These are phyloP conservation scores for Scolopax rusticola DNA, from an alignment of 2,797 vertebrate species.

Conservation along the genomic window DNA sequence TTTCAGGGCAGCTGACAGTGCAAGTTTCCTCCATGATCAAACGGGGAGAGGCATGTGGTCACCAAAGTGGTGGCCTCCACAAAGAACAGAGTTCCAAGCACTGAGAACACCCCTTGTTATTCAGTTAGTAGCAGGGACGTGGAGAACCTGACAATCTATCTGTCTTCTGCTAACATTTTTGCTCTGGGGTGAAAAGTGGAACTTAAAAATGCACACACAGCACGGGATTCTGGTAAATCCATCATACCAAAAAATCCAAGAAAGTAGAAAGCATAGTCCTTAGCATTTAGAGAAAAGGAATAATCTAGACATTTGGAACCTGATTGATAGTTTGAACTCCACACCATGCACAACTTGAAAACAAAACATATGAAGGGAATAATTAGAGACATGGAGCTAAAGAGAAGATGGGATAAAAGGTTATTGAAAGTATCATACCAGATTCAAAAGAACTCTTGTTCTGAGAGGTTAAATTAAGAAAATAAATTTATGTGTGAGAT, in stretches of 20 bases:
- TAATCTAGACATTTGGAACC: background rate
- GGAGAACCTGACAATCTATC: background rate
- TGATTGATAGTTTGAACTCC: background rate
- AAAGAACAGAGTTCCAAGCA: background rate
- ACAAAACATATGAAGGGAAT: background rate
- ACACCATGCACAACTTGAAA: background rate
- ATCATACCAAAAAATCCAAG: background rate
- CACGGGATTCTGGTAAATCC: background rate
- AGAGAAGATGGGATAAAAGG: background rate
- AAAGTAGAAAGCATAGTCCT: background rate
- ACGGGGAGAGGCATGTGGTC: background rate
- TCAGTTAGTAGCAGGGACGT: background rate
- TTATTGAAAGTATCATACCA: background rate
- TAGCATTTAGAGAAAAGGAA: background rate
- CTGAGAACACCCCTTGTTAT: background rate
- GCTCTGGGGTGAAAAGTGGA: background rate
- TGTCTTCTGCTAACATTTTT: background rate
- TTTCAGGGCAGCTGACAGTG: background rate
- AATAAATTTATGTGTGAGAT: background rate
- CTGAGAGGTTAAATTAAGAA: background rate
- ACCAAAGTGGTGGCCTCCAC: background rate
- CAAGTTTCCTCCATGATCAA: background rate
- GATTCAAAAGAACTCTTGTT: conserved; percentile 9
- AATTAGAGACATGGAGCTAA: background rate
- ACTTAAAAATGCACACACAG: background rate